These are phyloP conservation scores for Cetonia aurata DNA, from an alignment of 2,888 invertebrate genomes.

Conservation along the genomic window DNA sequence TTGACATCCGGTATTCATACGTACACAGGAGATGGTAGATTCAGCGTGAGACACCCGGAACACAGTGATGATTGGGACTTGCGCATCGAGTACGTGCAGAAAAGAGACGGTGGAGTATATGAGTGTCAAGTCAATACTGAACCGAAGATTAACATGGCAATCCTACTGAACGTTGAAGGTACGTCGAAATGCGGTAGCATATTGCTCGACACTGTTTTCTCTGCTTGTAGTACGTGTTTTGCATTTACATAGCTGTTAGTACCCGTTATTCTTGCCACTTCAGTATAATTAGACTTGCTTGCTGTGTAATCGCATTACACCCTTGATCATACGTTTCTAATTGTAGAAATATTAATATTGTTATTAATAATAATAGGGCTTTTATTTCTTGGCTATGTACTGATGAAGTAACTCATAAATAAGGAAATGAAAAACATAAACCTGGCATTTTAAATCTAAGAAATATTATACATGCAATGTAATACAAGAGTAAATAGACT, in stretches of 20 bases:
- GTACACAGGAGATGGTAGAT: slow-evolving; percentile 89
- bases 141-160: slow-evolving; percentile 89
- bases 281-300: slow-evolving; percentile 18
- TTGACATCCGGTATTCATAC: slow-evolving; percentile 87
- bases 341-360: too few species aligned
- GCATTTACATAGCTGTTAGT: slow-evolving; percentile 31
- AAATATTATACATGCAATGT: too few species aligned
- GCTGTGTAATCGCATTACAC: not conserved
- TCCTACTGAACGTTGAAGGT: slow-evolving; percentile 86
- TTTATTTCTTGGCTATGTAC: too few species aligned
- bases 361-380: too few species aligned
- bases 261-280: slow-evolving; percentile 16
- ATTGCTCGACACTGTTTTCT: slow-evolving; percentile 35
- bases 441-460: too few species aligned
- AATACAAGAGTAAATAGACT: too few species aligned
- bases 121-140: slow-evolving; percentile 93
- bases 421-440: too few species aligned
- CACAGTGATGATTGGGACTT: slow-evolving; percentile 90
- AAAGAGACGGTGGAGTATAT: slow-evolving; percentile 86
- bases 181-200: slow-evolving; percentile 45
- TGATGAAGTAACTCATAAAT: too few species aligned
- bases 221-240: slow-evolving; percentile 34
- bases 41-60: slow-evolving; percentile 87
- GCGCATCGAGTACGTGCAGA: slow-evolving; percentile 86
- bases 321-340: too few species aligned